Evolutionary conservation across 2,888 invertebrate species (phyloP), one percentile per base, ranked within the genome.

Genomic region (Drepana falcataria): DNA sequence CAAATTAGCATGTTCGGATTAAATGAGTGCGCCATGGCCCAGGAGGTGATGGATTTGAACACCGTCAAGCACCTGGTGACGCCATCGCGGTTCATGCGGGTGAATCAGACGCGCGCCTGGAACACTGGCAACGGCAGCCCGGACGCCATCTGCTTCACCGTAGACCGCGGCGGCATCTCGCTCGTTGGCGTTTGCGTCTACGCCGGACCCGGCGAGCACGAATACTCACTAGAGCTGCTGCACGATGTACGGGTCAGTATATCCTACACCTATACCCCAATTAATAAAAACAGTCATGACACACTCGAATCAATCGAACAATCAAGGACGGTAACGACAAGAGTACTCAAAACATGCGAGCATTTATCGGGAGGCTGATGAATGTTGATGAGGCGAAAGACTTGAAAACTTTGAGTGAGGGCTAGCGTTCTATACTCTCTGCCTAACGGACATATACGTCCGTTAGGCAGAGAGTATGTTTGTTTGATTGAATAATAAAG

Each of bases 111-210:
- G 52, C 94, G 97, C 49, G 96, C 96, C 0, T 99, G 99, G 99
- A 98, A 99, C 81, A 98, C 98, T 0, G 98, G 98, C 2, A 98
- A 97, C 80, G 98, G 98, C 40, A 97, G 97, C 6, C 97, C 98
- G 0, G 99, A 99, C 87, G 98, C 98, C 0, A 96, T 99, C 70
- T 97, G 97, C 72, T 98, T 99, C 76, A 95, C 95, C 44, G 98
- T 99, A 6, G 98, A 99, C 87, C 93, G 96, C 34, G 92, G 96
- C 0, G 98, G 98, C 2, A 94, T 99, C 51, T 94, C 96, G 35
- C 93, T 99, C 48, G 96, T 96, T 37, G 99, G 99, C 0, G 96
- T 96, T 2, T 95, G 95, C 69, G 94, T 98, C 40, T 99, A 97
- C 79, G 96, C 96, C 0, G 98, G 98, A 0, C 94, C 95, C 2